These are phyloP conservation scores for Pontoporia blainvillei DNA, from an alignment of 2,113 vertebrate species.

Conservation along the genomic window DNA sequence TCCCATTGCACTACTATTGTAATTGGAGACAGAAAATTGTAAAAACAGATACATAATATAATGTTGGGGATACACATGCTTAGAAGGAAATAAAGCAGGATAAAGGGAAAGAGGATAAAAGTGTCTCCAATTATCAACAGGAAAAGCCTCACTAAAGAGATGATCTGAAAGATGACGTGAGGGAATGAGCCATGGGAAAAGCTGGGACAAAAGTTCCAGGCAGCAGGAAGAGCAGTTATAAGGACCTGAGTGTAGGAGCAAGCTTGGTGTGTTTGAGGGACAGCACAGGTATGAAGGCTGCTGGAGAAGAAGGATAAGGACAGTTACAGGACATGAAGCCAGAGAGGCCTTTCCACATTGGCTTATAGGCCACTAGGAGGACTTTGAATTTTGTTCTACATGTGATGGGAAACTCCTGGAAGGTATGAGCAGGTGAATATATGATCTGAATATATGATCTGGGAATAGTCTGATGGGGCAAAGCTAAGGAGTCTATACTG, in stretches of 20 bases:
- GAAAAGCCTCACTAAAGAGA: neutral
- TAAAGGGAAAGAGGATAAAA: neutral
- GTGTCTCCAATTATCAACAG: too few species aligned
- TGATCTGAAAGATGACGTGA: neutral
- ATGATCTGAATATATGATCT: neutral
- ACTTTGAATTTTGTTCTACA: neutral
- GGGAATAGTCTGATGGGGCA: neutral
- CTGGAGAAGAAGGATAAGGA: neutral
- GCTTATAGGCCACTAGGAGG: neutral
- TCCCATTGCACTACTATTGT: neutral
- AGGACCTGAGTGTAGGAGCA: neutral
- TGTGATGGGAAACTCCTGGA: neutral
- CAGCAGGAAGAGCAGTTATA: neutral
- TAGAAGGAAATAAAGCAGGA: neutral
- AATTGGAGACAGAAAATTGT: neutral
- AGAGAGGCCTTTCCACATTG: neutral
- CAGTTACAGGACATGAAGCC: neutral
- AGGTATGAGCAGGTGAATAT: neutral
- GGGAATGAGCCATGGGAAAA: neutral
- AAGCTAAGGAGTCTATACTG: neutral
- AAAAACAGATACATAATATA: neutral
- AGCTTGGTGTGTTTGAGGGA: rapidly evolving
- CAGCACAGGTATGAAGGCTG: neutral
- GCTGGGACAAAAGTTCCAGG: neutral
- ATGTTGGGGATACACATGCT: neutral